Evolutionary conservation across 2,888 invertebrate genomes (phyloP).

Genomic region (Sphinx pinastri): DNA sequence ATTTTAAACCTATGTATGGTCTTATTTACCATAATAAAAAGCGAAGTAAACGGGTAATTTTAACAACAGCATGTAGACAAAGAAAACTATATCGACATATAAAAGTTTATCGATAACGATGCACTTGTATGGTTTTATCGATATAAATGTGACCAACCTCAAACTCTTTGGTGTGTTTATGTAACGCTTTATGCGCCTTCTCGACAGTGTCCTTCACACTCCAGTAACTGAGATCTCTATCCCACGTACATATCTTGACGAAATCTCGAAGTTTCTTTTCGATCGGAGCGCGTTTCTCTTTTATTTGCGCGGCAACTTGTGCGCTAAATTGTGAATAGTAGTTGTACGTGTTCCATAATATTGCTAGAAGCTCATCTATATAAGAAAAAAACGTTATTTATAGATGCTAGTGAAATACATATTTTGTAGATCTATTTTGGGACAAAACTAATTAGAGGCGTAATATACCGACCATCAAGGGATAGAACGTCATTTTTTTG

Average conservation of each 20-base stretch:
- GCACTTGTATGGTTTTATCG: too few relatives aligned
- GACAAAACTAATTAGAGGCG: too few relatives aligned
- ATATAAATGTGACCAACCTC: constrained; percentile 85
- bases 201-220: constrained; percentile 94
- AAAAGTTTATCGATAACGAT: background rate
- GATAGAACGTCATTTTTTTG: too few relatives aligned
- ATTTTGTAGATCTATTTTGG: background rate
- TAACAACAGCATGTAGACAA: too few relatives aligned
- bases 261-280: constrained; percentile 96
- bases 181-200: constrained; percentile 93
- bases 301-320: constrained; percentile 86
- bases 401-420: background rate
- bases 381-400: constrained; percentile 35
- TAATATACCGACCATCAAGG: too few relatives aligned
- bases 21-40: too few relatives aligned
- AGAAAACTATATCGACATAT: background rate
- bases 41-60: too few relatives aligned
- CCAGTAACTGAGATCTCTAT: constrained; percentile 96
- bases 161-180: constrained; percentile 94
- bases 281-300: constrained; percentile 89
- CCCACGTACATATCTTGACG: constrained; percentile 97
- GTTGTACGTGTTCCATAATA: constrained; percentile 91
- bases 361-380: constrained; percentile 84
- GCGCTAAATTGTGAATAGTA: constrained; percentile 92
- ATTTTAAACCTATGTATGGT: too few relatives aligned